Evolutionary conservation across 2,797 vertebrate species (phyloP).

Genomic region (Dendrocincla tyrannina): DNA sequence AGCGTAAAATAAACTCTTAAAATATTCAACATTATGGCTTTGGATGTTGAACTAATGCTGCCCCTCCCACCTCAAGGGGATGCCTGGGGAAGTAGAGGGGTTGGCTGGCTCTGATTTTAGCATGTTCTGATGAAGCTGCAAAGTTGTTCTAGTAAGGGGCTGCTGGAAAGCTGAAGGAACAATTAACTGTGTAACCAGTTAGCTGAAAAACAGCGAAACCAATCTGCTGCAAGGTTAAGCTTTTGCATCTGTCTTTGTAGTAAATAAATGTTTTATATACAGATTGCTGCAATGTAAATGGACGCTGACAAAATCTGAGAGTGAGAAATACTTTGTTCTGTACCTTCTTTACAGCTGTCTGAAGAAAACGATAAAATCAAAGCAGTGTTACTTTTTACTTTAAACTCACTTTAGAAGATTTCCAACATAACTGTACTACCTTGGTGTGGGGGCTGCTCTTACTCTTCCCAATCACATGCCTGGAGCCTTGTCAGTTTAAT

Average conservation of each 20-base stretch:
- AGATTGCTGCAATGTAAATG: neutral
- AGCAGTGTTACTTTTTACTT: neutral
- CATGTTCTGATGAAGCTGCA: neutral
- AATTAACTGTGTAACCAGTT: neutral
- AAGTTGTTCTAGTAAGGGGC: neutral
- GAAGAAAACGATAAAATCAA: neutral
- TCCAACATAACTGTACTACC: fast-evolving
- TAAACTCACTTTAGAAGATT: neutral
- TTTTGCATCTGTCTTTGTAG: neutral
- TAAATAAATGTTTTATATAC: neutral
- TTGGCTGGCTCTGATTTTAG: neutral
- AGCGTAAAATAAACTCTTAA: constrained; percentile 6
- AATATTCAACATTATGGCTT: neutral
- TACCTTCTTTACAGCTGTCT: neutral
- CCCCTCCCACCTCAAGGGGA: neutral
- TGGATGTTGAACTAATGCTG: neutral
- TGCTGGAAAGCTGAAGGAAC: neutral
- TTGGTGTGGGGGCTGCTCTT: neutral
- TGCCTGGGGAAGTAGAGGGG: neutral
- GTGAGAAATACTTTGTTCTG: neutral
- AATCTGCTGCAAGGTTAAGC: neutral
- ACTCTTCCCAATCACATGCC: neutral
- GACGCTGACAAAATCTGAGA: neutral
- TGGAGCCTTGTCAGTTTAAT: neutral
- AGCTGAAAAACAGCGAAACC: neutral